phyloP scores from a whole-genome alignment of 2,888 invertebrate species.

The Nipponacmea schrenckii region DNA sequence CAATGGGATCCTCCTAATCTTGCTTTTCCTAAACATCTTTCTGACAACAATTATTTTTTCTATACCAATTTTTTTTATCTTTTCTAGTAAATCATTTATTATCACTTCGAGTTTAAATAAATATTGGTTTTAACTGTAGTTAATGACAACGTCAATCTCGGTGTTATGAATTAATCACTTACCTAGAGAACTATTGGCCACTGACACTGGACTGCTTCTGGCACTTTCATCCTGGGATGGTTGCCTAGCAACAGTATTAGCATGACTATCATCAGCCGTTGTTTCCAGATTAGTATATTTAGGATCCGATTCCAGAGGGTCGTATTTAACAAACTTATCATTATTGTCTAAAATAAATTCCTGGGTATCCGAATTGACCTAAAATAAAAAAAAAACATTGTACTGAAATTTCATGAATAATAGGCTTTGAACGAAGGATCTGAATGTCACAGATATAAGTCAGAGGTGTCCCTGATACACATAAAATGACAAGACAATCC shows the following conservation, averaged over 20 bases:
- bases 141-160: no score
- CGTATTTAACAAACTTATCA: slow-evolving; percentile 53
- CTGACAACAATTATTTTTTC: no score
- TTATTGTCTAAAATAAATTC: slow-evolving; percentile 53
- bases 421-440: no score
- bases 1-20: no score
- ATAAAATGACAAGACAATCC: no score
- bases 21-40: no score
- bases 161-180: slow-evolving; percentile 2
- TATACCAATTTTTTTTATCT: no score
- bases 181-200: slow-evolving; percentile 50
- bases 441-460: no score
- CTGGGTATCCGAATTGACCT: slow-evolving; percentile 54
- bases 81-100: no score
- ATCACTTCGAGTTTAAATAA: no score
- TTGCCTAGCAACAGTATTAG: slow-evolving; percentile 21
- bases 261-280: slow-evolving; percentile 4
- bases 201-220: slow-evolving; percentile 55
- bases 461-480: no score
- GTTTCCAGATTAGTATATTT: slow-evolving; percentile 44
- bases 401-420: background rate
- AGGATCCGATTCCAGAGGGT: slow-evolving; percentile 45
- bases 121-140: no score
- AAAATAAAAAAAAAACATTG: slow-evolving; percentile 19
- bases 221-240: slow-evolving; percentile 51